A percentile compares a stretch with the other conserved stretches of the same genome.
Conservation (phyloP, 2,888 invertebrate genomes). For the Acanthococcus lagerstroemiae region DNA sequence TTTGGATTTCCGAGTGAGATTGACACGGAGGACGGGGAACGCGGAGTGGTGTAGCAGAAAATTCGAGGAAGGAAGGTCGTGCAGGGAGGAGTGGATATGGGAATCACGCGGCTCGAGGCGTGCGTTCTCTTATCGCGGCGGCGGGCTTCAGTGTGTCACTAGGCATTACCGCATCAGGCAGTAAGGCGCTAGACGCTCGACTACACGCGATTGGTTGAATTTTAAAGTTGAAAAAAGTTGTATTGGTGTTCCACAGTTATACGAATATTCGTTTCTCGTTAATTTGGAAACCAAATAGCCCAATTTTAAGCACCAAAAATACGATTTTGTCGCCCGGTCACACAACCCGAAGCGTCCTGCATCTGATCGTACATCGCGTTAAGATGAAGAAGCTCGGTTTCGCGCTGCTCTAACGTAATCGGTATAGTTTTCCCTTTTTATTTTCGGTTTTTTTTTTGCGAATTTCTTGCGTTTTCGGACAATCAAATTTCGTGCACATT, state of each 20-base stretch:
- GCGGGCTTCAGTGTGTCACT: constrained; percentile 26
- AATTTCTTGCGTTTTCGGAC: constrained; percentile 1
- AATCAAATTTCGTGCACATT: not conserved
- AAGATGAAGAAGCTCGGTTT: not conserved
- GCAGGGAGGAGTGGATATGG: not conserved
- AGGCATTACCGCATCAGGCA: constrained; percentile 24
- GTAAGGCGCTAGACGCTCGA: constrained; percentile 14
- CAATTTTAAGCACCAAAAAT: not conserved
- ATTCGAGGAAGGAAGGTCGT: constrained; percentile 17
- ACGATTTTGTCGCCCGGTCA: not conserved
- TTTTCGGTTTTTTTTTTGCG: not conserved
- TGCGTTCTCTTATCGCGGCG: constrained; percentile 10
- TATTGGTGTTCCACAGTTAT: constrained; percentile 17
- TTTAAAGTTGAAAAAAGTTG: not conserved
- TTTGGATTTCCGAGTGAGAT: constrained; percentile 15
- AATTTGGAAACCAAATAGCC: not conserved
- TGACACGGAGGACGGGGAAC: not conserved
- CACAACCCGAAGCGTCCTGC: not conserved
- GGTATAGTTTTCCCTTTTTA: not conserved
- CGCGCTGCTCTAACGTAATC: too few species aligned
- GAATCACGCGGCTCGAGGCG: constrained; percentile 20
- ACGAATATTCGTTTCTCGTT: not conserved
- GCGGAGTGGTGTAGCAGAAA: not conserved
- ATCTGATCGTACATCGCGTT: not conserved
- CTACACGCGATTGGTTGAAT: not conserved